Evolutionary conservation across 2,113 vertebrate species (phyloP).

Genomic region (Anser cygnoides): DNA sequence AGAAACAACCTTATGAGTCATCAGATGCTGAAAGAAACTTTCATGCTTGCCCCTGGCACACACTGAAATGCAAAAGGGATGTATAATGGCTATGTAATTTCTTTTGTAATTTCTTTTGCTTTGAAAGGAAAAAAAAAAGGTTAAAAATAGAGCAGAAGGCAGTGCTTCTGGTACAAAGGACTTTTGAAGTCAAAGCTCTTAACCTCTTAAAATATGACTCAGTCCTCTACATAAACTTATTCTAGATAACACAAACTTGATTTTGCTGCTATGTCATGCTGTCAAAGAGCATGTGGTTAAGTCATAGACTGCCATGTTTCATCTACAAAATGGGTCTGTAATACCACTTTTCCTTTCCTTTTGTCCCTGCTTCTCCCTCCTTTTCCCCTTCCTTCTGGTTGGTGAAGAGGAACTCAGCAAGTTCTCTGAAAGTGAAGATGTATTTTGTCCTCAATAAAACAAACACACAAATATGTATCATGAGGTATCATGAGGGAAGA

Average conservation of each 20-base stretch:
- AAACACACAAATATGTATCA: neutral
- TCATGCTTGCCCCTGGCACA: neutral
- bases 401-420: neutral
- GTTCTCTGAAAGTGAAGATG: neutral
- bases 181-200: conserved; percentile 6
- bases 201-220: conserved; percentile 31
- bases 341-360: neutral
- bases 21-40: neutral
- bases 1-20: neutral
- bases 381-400: neutral
- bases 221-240: conserved; percentile 1
- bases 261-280: neutral
- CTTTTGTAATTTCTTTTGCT: neutral
- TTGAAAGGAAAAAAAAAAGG: neutral
- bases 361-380: neutral
- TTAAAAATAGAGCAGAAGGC: conserved; percentile 20
- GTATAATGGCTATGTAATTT: neutral
- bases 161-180: neutral
- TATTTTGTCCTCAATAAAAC: neutral
- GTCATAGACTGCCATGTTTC: neutral
- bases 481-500: neutral
- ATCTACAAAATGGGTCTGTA: neutral
- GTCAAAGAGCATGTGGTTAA: neutral
- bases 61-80: neutral
- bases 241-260: neutral